A percentile compares a stretch with the other conserved stretches of the same genome.
phyloP scores from a whole-genome alignment of 2,113 vertebrate species.

The Phrynosoma blainvillii region DNA sequence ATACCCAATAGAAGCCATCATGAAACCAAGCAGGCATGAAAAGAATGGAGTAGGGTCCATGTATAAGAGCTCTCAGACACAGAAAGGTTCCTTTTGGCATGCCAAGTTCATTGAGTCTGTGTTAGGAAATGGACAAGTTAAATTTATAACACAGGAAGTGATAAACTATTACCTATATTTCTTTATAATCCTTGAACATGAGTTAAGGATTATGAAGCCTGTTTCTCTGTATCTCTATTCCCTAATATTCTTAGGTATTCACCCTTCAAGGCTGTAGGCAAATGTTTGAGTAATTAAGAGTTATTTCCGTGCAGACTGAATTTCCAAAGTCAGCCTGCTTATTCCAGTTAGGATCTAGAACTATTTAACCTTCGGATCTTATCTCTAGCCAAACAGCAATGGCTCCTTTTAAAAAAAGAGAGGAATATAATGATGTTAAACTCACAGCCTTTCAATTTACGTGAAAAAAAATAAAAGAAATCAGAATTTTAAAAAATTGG shows the following conservation, averaged over 20 bases:
- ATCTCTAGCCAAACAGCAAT: background rate
- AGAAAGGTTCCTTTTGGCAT: too few species aligned
- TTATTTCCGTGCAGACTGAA: background rate
- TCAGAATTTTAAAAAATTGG: background rate
- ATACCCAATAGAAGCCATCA: too few species aligned
- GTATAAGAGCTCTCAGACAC: too few species aligned
- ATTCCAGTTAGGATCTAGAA: slow-evolving; percentile 35
- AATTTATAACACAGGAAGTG: too few species aligned
- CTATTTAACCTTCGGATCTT: slow-evolving; percentile 39
- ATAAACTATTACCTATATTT: too few species aligned
- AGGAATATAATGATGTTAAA: background rate
- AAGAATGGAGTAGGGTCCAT: too few species aligned
- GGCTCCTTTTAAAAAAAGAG: background rate
- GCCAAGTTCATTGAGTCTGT: too few species aligned
- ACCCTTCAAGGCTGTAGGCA: slow-evolving; percentile 42
- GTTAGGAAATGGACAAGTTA: too few species aligned
- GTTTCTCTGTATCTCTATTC: background rate
- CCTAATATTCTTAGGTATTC: background rate
- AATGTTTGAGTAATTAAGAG: rapidly evolving
- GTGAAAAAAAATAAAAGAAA: background rate
- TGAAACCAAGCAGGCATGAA: slow-evolving; percentile 53
- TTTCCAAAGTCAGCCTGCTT: background rate
- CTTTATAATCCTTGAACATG: too few species aligned
- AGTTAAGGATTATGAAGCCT: too few species aligned
- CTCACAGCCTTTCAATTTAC: background rate